Evolutionary conservation across 2,888 invertebrate species (phyloP).

Genomic region (Phasia obesa): DNA sequence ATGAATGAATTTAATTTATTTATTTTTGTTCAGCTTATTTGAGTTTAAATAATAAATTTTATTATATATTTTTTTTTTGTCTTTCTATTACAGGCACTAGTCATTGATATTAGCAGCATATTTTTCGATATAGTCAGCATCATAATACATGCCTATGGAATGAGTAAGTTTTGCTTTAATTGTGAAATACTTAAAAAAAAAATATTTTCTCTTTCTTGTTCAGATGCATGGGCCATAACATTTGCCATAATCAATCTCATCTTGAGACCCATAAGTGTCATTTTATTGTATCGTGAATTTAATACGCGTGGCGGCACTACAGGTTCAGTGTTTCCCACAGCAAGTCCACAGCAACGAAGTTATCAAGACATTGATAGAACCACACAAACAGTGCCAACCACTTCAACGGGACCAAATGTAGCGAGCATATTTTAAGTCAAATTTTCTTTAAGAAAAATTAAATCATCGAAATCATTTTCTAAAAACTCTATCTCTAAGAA

Average conservation of each 20-base stretch:
- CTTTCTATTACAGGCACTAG: slow-evolving; percentile 80
- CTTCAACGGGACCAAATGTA: slow-evolving; percentile 79
- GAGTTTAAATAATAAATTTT: slow-evolving; percentile 41
- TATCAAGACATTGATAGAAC: slow-evolving; percentile 82
- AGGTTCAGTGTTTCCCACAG: slow-evolving; percentile 80
- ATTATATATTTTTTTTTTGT: slow-evolving; percentile 3
- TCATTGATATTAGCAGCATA: slow-evolving; percentile 81
- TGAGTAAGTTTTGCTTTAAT: slow-evolving; percentile 81
- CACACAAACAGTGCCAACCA: slow-evolving; percentile 81
- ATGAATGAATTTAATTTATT: too few species aligned
- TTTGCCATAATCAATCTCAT: slow-evolving; percentile 81
- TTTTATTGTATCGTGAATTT: slow-evolving; percentile 81
- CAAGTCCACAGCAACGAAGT: slow-evolving; percentile 79
- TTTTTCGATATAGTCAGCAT: slow-evolving; percentile 82
- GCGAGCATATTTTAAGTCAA: slow-evolving; percentile 80
- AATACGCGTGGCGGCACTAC: slow-evolving; percentile 80
- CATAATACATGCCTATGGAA: slow-evolving; percentile 77
- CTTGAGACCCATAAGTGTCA: slow-evolving; percentile 79
- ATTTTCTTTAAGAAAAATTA: slow-evolving; percentile 22
- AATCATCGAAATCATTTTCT: neutral
- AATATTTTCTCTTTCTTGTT: slow-evolving; percentile 44
- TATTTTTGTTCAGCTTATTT: neutral
- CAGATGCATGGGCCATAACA: slow-evolving; percentile 81
- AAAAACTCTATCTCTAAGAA: neutral
- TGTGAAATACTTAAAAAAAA: too few species aligned